Conservation (phyloP, 2,888 invertebrate genomes). For the Thyatira batis region DNA sequence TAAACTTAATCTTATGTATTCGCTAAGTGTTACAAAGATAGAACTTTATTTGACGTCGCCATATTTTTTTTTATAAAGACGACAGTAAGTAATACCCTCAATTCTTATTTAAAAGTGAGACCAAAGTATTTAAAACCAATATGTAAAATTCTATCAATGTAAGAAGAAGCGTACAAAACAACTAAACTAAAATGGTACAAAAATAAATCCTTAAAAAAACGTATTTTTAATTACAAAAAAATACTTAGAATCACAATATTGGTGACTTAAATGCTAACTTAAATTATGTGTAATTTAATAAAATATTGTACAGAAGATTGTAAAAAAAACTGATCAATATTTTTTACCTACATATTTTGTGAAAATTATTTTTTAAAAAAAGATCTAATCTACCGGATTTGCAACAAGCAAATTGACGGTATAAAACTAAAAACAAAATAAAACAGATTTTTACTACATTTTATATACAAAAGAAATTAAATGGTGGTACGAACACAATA, state of each 20-base stretch:
- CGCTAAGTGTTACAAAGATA: neutral
- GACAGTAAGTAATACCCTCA: neutral
- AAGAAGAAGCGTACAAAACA: conserved; percentile 22
- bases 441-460: conserved; percentile 28
- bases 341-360: neutral
- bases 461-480: conserved; percentile 33
- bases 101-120: too few relatives aligned
- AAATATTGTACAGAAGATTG: conserved; percentile 1
- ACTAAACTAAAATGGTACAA: conserved; percentile 65
- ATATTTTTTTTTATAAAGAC: neutral
- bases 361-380: neutral
- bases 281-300: conserved; percentile 5
- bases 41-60: neutral
- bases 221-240: conserved; percentile 43
- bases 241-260: conserved; percentile 71
- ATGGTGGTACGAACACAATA: conserved; percentile 68
- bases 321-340: neutral
- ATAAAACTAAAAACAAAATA: conserved; percentile 19
- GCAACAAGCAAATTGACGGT: conserved; percentile 8
- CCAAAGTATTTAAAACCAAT: neutral
- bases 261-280: conserved; percentile 60
- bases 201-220: conserved; percentile 62
- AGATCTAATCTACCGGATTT: neutral
- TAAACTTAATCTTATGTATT: conserved; percentile 2
- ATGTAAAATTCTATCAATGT: neutral